phyloP scores from a whole-genome alignment of 2,113 vertebrate genomes.

The Pongo pygmaeus region DNA sequence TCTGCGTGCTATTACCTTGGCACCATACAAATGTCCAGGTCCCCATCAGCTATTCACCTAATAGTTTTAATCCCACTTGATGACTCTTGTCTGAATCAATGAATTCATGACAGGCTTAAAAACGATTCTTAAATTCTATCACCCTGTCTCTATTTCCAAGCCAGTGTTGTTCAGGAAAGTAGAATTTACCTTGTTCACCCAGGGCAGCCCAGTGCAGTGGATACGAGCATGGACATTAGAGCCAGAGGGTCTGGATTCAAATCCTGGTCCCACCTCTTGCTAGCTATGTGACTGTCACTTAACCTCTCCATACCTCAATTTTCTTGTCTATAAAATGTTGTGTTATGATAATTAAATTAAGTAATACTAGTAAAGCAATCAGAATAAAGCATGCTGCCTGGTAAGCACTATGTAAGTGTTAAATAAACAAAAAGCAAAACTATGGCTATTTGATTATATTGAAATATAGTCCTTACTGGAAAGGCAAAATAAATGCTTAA shows the following conservation, averaged over 20 bases:
- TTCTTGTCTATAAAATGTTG: neutral
- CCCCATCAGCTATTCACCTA: neutral
- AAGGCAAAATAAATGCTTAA: constrained; percentile 73
- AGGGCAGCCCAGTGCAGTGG: neutral
- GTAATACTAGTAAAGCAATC: constrained; percentile 41
- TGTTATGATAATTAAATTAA: constrained; percentile 29
- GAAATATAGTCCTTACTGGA: constrained; percentile 69
- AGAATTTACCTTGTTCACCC: neutral
- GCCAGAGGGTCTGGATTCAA: neutral
- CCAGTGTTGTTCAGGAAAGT: neutral
- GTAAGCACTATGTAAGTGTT: constrained; percentile 52
- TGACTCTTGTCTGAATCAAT: neutral
- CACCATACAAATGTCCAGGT: neutral
- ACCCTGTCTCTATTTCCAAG: neutral
- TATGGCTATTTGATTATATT: constrained; percentile 66
- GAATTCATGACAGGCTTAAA: constrained; percentile 33
- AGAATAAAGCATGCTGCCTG: constrained; percentile 25
- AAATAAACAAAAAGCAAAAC: constrained; percentile 66
- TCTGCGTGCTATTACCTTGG: neutral
- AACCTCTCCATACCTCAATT: neutral
- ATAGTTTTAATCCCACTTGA: constrained; percentile 31
- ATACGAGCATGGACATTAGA: neutral
- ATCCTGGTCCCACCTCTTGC: neutral
- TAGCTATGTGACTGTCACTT: constrained; percentile 31
- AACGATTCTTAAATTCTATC: neutral